Evolutionary conservation across 2,888 invertebrate species (phyloP), one percentile per base, ranked within the genome.

Genomic region (Euspilapteryx auroguttella): DNA sequence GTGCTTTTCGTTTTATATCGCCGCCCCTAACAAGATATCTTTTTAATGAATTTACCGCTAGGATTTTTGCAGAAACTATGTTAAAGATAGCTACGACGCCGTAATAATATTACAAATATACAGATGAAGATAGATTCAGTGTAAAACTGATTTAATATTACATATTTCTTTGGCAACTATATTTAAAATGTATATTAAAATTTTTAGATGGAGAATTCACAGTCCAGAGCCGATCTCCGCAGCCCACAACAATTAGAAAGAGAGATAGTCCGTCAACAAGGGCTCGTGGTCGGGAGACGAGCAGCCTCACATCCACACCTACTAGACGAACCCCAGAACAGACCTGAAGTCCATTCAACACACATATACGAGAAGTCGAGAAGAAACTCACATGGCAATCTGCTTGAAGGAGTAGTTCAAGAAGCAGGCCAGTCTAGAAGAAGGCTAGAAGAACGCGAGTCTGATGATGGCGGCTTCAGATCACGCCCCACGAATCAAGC

Each of bases 261-360:
- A 40, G 82, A 82, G 45, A 76, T 76, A 33, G 54, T 80, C 14
- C 56, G 79, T 38, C 79, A 80, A 44, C 63, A 78, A 52, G 79
- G 79, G 23, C 66, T 82, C 24, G 48, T 57, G 3, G 82, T 81
- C 48, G 77, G 68, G 1, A 61, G 82, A 42, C 57, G 83, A 24
- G 80, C 85, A 0, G 69, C 82, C 0, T 86, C 86, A 0, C 85
- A 86, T 40, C 86, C 86, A 2, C 86, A 86, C 40, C 61, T 86
- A 3, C 63, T 82, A 17, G 80, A 73, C 14, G 75, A 75, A 30
- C 69, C 62, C 2, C 68, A 55, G 9, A 54, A 50, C 3, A 49
- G 68, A 44, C 54, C 54, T 12, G 73, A 76, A 45, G 42, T 55
- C 9, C 54, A 49, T 2, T 51, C 61, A 4, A 57, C 68, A 40